Percentiles rank a stretch among this genome's conserved stretches.
phyloP scores from a whole-genome alignment of 2,888 invertebrate species.

The Craniophora ligustri region DNA sequence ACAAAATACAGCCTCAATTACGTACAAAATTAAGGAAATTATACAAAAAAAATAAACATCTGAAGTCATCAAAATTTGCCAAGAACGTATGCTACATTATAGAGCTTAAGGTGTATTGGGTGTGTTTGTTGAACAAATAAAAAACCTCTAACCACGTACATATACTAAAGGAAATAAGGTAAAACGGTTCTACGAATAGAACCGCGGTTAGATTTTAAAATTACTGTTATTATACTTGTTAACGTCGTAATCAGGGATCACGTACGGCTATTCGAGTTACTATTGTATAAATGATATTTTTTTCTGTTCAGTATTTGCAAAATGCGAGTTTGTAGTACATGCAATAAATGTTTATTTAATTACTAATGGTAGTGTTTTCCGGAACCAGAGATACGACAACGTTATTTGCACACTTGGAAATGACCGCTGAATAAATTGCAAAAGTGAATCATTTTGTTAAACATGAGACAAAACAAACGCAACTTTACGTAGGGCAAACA shows the following conservation, averaged over 20 bases:
- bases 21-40: slow-evolving; percentile 29
- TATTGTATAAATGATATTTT: slow-evolving; percentile 43
- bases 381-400: neutral
- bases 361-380: neutral
- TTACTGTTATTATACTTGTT: slow-evolving; percentile 74
- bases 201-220: slow-evolving; percentile 69
- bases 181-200: slow-evolving; percentile 70
- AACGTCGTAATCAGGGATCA: slow-evolving; percentile 65
- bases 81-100: slow-evolving; percentile 36
- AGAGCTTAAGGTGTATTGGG: slow-evolving; percentile 35
- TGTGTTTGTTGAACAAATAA: slow-evolving; percentile 44
- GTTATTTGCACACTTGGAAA: no score
- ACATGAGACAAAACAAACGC: no score
- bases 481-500: no score
- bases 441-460: no score
- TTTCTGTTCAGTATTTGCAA: slow-evolving; percentile 33
- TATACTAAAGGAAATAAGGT: slow-evolving; percentile 68
- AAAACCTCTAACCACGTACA: slow-evolving; percentile 60
- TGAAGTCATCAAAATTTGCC: slow-evolving; percentile 27
- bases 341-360: slow-evolving; percentile 20
- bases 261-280: slow-evolving; percentile 56
- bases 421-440: no score
- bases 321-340: slow-evolving; percentile 22
- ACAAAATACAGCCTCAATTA: no score
- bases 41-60: slow-evolving; percentile 32